Percentiles rank a stretch among this genome's conserved stretches.
Evolutionary conservation across 2,113 vertebrate genomes (phyloP).

Genomic region (Tragelaphus buxtoni): DNA sequence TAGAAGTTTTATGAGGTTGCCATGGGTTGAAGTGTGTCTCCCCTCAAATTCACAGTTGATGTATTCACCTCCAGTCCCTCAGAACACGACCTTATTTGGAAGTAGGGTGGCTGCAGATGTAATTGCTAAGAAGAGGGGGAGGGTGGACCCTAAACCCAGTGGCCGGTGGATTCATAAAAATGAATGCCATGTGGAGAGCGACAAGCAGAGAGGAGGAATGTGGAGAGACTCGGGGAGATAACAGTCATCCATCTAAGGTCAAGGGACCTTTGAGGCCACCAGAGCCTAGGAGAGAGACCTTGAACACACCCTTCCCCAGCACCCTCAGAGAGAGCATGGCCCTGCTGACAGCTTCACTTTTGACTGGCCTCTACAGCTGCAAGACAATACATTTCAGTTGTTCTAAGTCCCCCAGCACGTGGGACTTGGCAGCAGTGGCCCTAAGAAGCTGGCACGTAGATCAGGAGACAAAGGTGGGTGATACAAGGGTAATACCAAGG

Average conservation of each 20-base stretch:
- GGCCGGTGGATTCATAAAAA: not conserved
- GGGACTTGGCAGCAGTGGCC: not conserved
- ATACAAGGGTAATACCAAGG: not conserved
- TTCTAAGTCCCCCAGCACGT: not conserved
- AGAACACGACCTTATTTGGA: not conserved
- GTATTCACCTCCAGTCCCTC: not conserved
- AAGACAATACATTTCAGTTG: not conserved
- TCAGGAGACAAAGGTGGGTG: not conserved
- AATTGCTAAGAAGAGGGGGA: not conserved
- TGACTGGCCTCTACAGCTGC: not conserved
- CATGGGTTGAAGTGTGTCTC: not conserved
- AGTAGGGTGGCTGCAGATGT: not conserved
- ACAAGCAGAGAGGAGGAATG: not conserved
- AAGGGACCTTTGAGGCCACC: not conserved
- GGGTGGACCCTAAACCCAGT: not conserved
- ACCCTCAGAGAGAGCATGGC: fast-evolving
- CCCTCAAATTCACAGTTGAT: not conserved
- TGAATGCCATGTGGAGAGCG: not conserved
- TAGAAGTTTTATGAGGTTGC: not conserved
- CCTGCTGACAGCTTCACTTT: not conserved
- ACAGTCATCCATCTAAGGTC: too few relatives aligned
- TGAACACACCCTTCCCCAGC: too few relatives aligned
- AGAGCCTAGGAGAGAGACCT: not conserved
- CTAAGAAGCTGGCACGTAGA: not conserved
- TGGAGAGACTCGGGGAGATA: not conserved